These are phyloP conservation scores for Lasius fuliginosus DNA, from an alignment of 2,888 invertebrate genomes.

Conservation along the genomic window DNA sequence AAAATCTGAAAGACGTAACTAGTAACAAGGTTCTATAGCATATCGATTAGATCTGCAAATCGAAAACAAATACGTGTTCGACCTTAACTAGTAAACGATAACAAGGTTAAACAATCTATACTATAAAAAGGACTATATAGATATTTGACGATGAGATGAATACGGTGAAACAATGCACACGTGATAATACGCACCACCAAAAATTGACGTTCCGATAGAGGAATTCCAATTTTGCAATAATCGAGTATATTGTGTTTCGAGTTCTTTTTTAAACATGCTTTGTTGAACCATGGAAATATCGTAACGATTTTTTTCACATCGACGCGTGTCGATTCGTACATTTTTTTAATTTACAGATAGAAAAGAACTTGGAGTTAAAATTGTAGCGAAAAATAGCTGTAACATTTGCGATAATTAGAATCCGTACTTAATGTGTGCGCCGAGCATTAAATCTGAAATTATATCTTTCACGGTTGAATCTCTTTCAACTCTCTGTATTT, in stretches of 20 bases:
- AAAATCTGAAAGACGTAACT: not conserved
- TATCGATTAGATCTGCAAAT: not conserved
- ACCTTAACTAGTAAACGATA: not conserved
- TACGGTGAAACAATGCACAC: not conserved
- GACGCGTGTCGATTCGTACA: not conserved
- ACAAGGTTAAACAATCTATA: not conserved
- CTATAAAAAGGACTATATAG: not conserved
- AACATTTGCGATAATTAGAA: not conserved
- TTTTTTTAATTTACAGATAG: not conserved
- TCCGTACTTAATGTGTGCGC: not conserved
- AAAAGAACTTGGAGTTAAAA: not conserved
- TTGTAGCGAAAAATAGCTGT: not conserved
- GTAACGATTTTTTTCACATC: not conserved
- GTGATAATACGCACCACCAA: not conserved
- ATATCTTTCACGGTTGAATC: not conserved
- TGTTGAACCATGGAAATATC: slow-evolving; percentile 3
- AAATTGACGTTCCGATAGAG: not conserved
- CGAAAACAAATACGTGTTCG: not conserved
- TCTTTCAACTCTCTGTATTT: not conserved
- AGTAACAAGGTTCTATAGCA: not conserved
- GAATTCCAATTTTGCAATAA: not conserved
- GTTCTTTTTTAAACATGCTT: not conserved
- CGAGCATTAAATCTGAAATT: not conserved
- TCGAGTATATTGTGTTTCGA: not conserved
- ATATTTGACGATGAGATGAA: not conserved